These are phyloP conservation scores for Micrastur ruficollis DNA, from an alignment of 2,797 vertebrate genomes.

Conservation along the genomic window DNA sequence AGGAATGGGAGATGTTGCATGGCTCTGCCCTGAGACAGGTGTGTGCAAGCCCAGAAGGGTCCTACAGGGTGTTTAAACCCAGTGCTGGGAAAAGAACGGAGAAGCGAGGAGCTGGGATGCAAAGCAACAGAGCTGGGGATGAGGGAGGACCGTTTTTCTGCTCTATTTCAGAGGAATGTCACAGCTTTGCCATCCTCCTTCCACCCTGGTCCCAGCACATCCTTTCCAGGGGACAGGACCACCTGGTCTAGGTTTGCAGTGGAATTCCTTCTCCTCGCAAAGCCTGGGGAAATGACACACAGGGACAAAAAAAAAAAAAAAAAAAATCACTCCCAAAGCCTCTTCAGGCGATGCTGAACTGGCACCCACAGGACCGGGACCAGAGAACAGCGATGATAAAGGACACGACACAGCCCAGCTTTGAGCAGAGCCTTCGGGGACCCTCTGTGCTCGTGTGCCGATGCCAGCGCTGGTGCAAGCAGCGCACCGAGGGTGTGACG, in stretches of 20 bases:
- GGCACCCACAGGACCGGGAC: accelerated
- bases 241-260: neutral
- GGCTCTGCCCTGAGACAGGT: neutral
- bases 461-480: neutral
- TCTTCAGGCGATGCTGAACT: neutral
- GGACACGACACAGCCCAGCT: neutral
- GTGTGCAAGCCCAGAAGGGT: neutral
- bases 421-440: neutral
- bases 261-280: neutral
- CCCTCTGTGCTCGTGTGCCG: neutral
- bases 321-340: neutral
- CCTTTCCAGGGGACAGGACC: neutral
- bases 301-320: too few relatives aligned
- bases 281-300: neutral
- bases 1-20: accelerated
- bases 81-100: neutral
- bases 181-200: neutral
- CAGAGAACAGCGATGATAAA: accelerated
- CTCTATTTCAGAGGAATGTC: neutral
- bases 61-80: neutral
- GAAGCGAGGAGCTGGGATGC: neutral
- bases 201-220: neutral
- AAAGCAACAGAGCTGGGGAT: neutral
- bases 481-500: accelerated
- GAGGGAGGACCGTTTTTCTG: neutral